These are phyloP conservation scores for Trachops cirrhosus DNA, from an alignment of 2,797 vertebrate species.

Conservation along the genomic window DNA sequence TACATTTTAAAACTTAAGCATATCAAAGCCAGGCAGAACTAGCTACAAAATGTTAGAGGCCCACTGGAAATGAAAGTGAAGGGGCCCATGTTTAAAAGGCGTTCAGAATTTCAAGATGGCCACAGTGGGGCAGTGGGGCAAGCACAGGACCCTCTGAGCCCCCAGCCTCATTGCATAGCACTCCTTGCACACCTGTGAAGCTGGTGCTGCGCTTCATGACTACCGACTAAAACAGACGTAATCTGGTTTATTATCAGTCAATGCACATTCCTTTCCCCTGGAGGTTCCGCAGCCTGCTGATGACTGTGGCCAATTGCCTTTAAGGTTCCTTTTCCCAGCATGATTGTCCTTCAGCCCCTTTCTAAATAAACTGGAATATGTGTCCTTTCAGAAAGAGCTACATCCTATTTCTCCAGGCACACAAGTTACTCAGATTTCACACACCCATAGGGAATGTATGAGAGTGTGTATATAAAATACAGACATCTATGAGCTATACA, in stretches of 20 bases:
- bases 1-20: not conserved
- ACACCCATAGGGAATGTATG: too few species aligned
- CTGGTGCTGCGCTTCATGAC: not conserved
- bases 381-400: not conserved
- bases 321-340: not conserved
- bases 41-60: not conserved
- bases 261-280: too few species aligned
- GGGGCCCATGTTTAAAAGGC: not conserved
- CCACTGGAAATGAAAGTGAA: not conserved
- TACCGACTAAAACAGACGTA: not conserved
- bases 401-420: not conserved
- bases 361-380: not conserved
- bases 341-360: not conserved
- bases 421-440: not conserved
- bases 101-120: not conserved
- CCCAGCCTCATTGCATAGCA: accelerated
- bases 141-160: not conserved
- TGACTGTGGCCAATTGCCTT: not conserved
- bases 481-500: not conserved
- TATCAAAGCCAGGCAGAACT: not conserved
- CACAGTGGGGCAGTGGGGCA: accelerated
- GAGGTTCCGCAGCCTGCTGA: not conserved
- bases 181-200: not conserved
- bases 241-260: not conserved
- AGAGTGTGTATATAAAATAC: not conserved